Evolutionary conservation across 2,888 invertebrate genomes (phyloP).

Genomic region (Platycheirus albimanus): DNA sequence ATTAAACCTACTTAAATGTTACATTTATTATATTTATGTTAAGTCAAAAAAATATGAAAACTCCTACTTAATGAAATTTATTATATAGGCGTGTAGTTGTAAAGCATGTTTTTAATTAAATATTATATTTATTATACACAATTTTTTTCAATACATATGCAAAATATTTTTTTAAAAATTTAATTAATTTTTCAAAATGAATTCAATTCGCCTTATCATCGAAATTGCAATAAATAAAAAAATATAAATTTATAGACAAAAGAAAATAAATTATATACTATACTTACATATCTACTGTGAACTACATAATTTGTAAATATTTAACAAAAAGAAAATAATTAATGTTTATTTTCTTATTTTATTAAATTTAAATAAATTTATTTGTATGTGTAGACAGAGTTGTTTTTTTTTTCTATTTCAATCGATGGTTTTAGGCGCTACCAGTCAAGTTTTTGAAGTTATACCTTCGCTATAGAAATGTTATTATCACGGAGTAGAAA

Average conservation of each 20-base stretch:
- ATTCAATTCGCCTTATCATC: conserved; percentile 41
- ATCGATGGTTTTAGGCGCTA: too few species aligned
- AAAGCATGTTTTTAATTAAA: conserved; percentile 22
- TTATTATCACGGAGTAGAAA: too few species aligned
- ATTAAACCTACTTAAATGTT: conserved; percentile 26
- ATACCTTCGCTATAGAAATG: too few species aligned
- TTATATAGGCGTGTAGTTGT: conserved; percentile 37
- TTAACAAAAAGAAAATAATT: conserved; percentile 51
- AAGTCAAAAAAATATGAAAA: conserved; percentile 18
- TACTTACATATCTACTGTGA: conserved; percentile 38
- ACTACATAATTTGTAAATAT: conserved; percentile 65
- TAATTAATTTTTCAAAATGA: conserved; percentile 9
- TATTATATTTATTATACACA: conserved; percentile 52
- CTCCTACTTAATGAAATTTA: conserved; percentile 13
- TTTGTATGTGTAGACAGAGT: conserved; percentile 26
- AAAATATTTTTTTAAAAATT: neutral
- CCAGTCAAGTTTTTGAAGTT: too few species aligned
- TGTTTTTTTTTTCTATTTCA: neutral
- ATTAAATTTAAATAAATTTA: conserved; percentile 26
- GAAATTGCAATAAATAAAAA: conserved; percentile 14
- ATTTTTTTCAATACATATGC: conserved; percentile 13
- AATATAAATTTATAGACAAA: conserved; percentile 5
- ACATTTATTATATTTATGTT: conserved; percentile 30
- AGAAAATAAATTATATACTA: conserved; percentile 8
- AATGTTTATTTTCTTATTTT: conserved; percentile 49